Conservation (phyloP, 2,888 invertebrate species). For the Platycheirus albimanus region DNA sequence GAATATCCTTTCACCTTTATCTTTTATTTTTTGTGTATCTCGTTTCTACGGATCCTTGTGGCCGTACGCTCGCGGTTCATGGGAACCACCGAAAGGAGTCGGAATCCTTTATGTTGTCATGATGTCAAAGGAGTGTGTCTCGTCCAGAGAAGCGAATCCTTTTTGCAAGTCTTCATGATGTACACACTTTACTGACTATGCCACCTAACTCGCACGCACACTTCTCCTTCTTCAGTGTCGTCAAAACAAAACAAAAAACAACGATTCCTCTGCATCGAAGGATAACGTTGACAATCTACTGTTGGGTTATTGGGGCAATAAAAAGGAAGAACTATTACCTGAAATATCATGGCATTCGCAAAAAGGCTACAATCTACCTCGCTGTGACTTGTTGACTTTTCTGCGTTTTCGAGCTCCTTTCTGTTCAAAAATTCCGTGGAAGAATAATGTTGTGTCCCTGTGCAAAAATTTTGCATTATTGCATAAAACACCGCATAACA, state of each 20-base stretch:
- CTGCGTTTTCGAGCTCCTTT: conserved; percentile 51
- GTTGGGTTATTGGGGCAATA: conserved; percentile 67
- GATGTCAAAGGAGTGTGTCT: conserved; percentile 47
- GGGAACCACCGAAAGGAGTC: conserved; percentile 50
- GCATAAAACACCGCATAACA: conserved; percentile 27
- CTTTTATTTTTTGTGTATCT: conserved; percentile 1
- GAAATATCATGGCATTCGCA: not conserved
- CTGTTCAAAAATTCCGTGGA: conserved; percentile 16
- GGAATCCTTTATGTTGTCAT: conserved; percentile 43
- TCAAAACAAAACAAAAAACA: too few relatives aligned
- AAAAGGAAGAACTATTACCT: conserved; percentile 27
- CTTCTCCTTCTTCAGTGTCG: not conserved
- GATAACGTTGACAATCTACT: conserved; percentile 14
- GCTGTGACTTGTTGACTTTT: conserved; percentile 60
- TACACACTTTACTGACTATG: not conserved
- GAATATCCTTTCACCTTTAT: conserved; percentile 34
- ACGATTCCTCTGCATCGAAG: not conserved
- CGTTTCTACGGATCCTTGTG: conserved; percentile 24
- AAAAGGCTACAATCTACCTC: conserved; percentile 58
- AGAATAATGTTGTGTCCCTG: conserved; percentile 26
- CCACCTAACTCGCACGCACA: conserved; percentile 12
- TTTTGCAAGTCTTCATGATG: not conserved
- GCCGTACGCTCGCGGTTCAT: conserved; percentile 49
- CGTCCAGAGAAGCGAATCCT: conserved; percentile 22
- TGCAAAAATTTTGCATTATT: conserved; percentile 57